Conservation (phyloP, 2,888 invertebrate genomes). For the Hirtodrosophila histrioides region DNA sequence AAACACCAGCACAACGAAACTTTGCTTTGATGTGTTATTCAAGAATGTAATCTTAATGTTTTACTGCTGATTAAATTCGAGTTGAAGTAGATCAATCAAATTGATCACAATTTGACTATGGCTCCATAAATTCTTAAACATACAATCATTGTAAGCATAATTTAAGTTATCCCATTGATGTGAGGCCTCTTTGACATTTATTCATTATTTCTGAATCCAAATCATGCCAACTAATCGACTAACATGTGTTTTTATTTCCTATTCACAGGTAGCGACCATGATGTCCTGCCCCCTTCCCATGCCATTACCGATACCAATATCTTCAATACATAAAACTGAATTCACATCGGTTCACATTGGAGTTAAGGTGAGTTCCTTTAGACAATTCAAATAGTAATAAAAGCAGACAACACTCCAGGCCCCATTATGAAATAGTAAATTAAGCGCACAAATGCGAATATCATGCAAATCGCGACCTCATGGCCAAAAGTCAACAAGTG, state of each 20-base stretch:
- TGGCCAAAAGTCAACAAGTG: conserved; percentile 68
- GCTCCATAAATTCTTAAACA: no score
- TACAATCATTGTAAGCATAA: no score
- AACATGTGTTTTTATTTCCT: conserved; percentile 57
- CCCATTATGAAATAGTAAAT: conserved; percentile 76
- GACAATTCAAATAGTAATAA: conserved; percentile 18
- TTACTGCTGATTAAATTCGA: background rate
- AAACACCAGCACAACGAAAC: no score
- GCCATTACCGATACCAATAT: conserved; percentile 84
- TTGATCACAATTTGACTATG: no score
- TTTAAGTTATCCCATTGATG: background rate
- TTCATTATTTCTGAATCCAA: background rate
- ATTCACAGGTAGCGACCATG: conserved; percentile 85
- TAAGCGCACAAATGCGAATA: conserved; percentile 72
- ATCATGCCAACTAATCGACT: conserved; percentile 37
- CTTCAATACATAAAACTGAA: conserved; percentile 84
- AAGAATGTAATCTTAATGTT: background rate
- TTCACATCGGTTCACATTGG: conserved; percentile 84
- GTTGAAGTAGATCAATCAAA: background rate
- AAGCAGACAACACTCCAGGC: conserved; percentile 21
- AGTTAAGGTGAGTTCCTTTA: conserved; percentile 83
- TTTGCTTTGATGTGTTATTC: background rate
- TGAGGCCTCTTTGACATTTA: no score
- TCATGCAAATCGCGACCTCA: conserved; percentile 70
- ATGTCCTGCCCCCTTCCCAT: conserved; percentile 85